These are phyloP conservation scores for Acleris holmiana DNA, from an alignment of 2,888 invertebrate species.

Conservation along the genomic window DNA sequence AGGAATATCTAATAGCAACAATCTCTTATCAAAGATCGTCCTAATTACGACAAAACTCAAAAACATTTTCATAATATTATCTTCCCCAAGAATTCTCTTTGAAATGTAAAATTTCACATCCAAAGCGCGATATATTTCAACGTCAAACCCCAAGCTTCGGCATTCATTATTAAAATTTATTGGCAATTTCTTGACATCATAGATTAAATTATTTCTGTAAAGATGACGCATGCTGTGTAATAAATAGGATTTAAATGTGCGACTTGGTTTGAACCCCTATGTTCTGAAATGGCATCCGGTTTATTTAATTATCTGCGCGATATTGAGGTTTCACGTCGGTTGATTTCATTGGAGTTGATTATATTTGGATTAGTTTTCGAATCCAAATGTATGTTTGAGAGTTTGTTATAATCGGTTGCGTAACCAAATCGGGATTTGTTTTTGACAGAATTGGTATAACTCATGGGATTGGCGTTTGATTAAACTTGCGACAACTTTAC, in stretches of 20 bases:
- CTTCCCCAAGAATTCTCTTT: background rate
- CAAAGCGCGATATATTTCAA: constrained; percentile 18
- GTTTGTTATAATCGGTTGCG: too few species aligned
- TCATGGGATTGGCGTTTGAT: too few species aligned
- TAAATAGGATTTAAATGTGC: constrained; percentile 30
- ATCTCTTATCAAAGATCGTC: too few species aligned
- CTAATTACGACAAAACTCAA: too few species aligned
- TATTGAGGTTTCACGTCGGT: too few species aligned
- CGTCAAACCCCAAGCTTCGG: constrained; percentile 11
- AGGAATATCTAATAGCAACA: too few species aligned
- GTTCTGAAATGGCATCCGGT: constrained; percentile 1
- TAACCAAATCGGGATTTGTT: too few species aligned
- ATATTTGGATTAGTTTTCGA: too few species aligned
- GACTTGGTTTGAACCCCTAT: constrained; percentile 13
- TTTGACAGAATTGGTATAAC: too few species aligned
- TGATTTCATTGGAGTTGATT: too few species aligned
- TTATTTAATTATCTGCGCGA: constrained; percentile 14
- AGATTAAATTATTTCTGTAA: constrained; percentile 31
- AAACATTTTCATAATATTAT: background rate
- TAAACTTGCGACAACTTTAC: too few species aligned
- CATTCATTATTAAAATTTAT: constrained; percentile 32
- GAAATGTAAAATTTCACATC: constrained; percentile 12
- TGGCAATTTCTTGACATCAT: constrained; percentile 32
- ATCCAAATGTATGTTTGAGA: too few species aligned
- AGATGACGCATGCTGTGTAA: constrained; percentile 25